Evolutionary conservation across 2,888 invertebrate genomes (phyloP).

Genomic region (Alentia gelatinosa): DNA sequence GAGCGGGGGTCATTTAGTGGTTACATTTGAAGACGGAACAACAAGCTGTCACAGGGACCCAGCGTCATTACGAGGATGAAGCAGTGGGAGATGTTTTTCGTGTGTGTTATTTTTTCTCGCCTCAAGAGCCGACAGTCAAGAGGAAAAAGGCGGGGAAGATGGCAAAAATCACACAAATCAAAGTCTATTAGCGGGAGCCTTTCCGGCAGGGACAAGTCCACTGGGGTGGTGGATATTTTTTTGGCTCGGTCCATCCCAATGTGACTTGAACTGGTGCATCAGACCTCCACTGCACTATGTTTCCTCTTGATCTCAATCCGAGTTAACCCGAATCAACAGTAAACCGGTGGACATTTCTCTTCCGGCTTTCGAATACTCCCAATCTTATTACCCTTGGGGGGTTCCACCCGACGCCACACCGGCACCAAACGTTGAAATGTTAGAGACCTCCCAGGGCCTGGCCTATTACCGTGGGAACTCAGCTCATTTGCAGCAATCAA

Average conservation of each 20-base stretch:
- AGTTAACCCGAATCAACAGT: background rate
- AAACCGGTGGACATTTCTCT: background rate
- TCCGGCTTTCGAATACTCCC: background rate
- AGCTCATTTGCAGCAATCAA: conserved; percentile 42
- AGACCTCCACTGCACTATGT: background rate
- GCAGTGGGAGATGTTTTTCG: too few relatives aligned
- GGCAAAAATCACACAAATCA: background rate
- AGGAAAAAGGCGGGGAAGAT: background rate
- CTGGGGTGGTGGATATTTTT: background rate
- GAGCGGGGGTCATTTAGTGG: too few relatives aligned
- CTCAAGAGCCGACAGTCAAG: background rate
- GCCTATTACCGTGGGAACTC: conserved; percentile 17
- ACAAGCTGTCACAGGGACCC: background rate
- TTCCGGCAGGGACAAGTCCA: background rate
- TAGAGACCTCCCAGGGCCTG: conserved; percentile 33
- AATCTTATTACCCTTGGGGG: background rate
- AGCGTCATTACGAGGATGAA: too few relatives aligned
- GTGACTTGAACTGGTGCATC: too few relatives aligned
- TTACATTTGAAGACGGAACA: background rate
- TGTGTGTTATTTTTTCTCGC: too few relatives aligned
- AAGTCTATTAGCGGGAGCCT: background rate
- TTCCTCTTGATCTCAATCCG: background rate
- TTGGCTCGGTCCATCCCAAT: background rate
- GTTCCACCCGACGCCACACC: background rate
- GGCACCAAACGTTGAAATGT: conserved; percentile 2